Base-by-base conservation (phyloP, 2,797 vertebrate genomes). In the Enteromius radiatus region DNA sequence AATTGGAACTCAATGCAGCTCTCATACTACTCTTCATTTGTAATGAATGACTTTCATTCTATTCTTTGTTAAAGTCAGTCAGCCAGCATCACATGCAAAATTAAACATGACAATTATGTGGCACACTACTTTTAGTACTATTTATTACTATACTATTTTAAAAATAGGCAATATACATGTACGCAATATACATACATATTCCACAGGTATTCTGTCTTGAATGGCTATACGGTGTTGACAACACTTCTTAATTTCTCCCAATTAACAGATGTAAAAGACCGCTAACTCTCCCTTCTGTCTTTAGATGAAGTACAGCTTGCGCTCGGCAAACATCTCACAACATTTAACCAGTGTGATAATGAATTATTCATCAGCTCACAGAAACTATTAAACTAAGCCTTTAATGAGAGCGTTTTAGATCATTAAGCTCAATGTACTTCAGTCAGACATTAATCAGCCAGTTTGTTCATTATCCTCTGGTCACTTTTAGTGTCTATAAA, bases 341-440 rank as follows among this genome's bases (percentile, higher is more conserved):
- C 52, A 43, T 43, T 76, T 15, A 79, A 28, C 33, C 2, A 79
- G 47, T 80, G 52, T 31, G 78, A 45, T 69, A 19, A 61, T 80
- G 19, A 80, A 80, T 80, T 31, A 80, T 80, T 71, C 67, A 61
- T 61, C 78, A n/a, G 26, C 19, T 70, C 36, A 31, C 52, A 59
- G 52, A 38, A 76, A 28, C 43, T 49, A 68, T 82, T 76, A 76
- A 65, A 82, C 71, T 67, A 65, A 67, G 38, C 70, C 43, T 70
- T 59, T 33, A 70, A 70, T 84, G 49, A 68, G 41, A 61, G 76
- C 43, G n/a, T 82, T 54, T 26, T 8, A 70, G 21, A 64, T 38
- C 73, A 69, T 52, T 67, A 78, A 67, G 31, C 78, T 59, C 36
- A 26, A 17, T 64, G 33, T 59, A 12, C 45, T 68, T 79, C 33